A percentile compares a stretch with the other conserved stretches of the same genome.
Evolutionary conservation across 2,888 invertebrate species (phyloP).

Genomic region (Platypus cylindrus): DNA sequence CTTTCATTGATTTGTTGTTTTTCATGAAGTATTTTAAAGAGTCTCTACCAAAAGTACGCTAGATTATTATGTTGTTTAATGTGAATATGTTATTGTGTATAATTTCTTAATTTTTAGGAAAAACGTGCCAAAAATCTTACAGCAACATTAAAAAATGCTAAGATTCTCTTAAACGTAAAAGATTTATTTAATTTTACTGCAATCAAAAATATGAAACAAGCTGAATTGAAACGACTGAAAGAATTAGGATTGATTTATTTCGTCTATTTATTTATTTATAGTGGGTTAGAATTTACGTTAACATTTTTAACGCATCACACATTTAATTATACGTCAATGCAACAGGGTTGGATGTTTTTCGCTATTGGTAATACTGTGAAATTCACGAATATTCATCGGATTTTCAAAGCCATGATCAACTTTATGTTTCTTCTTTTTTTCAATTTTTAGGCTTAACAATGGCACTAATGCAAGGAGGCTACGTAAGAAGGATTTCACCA

Average conservation of each 20-base stretch:
- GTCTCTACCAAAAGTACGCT: conserved; percentile 58
- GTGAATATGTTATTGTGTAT: too few species aligned
- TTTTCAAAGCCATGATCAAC: not conserved
- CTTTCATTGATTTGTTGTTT: conserved; percentile 64
- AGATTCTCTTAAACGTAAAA: conserved; percentile 27
- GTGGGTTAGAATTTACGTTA: conserved; percentile 93
- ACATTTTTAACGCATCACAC: conserved; percentile 91
- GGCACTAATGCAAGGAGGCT: conserved; percentile 82
- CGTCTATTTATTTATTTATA: conserved; percentile 85
- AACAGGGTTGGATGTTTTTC: conserved; percentile 97
- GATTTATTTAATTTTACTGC: conserved; percentile 51
- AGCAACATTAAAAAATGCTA: conserved; percentile 35
- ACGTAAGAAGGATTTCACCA: conserved; percentile 66
- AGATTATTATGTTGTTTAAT: conserved; percentile 5
- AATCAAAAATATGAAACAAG: conserved; percentile 47
- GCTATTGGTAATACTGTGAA: conserved; percentile 76
- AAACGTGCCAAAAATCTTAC: conserved; percentile 57
- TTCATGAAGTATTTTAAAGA: conserved; percentile 66
- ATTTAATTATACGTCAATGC: conserved; percentile 84
- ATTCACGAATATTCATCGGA: too few species aligned
- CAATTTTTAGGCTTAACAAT: conserved; percentile 66
- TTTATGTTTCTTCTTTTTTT: conserved; percentile 4
- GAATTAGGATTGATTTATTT: conserved; percentile 71
- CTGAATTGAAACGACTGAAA: conserved; percentile 52
- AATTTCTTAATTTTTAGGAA: conserved; percentile 48